Evolutionary conservation across 2,888 invertebrate species (phyloP).

Genomic region (Lacanobia wlatinum): DNA sequence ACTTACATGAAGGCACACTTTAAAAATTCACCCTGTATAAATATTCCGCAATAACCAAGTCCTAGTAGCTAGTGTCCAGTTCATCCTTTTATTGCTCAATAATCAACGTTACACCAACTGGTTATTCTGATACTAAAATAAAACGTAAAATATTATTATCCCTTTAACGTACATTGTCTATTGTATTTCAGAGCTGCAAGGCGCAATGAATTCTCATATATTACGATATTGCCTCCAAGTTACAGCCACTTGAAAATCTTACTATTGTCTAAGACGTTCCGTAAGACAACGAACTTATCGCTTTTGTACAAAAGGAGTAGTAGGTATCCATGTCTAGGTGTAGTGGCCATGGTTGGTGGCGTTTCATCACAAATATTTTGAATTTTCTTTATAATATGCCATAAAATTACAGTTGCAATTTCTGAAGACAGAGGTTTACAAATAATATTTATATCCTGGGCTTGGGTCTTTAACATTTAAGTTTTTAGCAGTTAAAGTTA

Average conservation of each 20-base stretch:
- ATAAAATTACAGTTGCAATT: neutral
- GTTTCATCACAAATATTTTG: neutral
- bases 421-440: neutral
- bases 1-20: too few species aligned
- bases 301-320: slow-evolving; percentile 18
- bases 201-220: slow-evolving; percentile 62
- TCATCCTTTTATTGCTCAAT: slow-evolving; percentile 43
- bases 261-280: slow-evolving; percentile 46
- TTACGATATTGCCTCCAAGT: slow-evolving; percentile 56
- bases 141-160: slow-evolving; percentile 58
- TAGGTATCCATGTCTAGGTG: neutral
- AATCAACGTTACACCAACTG: slow-evolving; percentile 36
- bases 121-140: slow-evolving; percentile 47
- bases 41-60: neutral
- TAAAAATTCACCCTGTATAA: too few species aligned
- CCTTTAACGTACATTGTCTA: slow-evolving; percentile 58
- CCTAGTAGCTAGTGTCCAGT: slow-evolving; percentile 18
- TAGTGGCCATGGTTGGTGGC: neutral
- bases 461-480: neutral
- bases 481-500: neutral
- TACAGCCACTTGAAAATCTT: slow-evolving; percentile 30
- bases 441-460: neutral
- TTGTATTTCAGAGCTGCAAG: slow-evolving; percentile 64
- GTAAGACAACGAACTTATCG: slow-evolving; percentile 49
- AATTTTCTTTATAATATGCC: neutral